These are phyloP conservation scores for Gavialis gangeticus DNA, from an alignment of 2,113 vertebrate species.

Conservation along the genomic window DNA sequence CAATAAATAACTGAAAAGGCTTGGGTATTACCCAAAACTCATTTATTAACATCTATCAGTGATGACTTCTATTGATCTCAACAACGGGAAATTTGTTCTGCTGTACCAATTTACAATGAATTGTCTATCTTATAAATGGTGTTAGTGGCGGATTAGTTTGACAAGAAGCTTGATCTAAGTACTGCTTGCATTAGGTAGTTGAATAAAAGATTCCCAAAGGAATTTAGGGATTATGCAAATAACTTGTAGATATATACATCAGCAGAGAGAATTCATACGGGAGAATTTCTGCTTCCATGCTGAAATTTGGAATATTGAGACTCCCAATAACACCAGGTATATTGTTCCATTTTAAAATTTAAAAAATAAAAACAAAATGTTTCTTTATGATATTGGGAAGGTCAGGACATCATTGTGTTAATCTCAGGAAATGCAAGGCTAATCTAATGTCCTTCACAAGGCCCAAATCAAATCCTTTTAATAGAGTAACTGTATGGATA, in stretches of 20 bases:
- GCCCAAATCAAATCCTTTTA: background rate
- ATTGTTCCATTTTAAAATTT: constrained; percentile 28
- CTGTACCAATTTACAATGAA: constrained; percentile 43
- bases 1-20: constrained; percentile 46
- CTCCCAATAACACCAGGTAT: background rate
- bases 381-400: constrained; percentile 4
- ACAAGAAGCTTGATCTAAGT: constrained; percentile 61
- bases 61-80: background rate
- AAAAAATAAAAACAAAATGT: background rate
- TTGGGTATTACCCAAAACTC: background rate
- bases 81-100: constrained; percentile 42
- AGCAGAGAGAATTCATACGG: constrained; percentile 32
- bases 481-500: background rate
- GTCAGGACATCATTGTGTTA: constrained; percentile 5
- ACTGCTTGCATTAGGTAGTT: constrained; percentile 61
- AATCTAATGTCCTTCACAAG: constrained; percentile 12
- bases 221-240: constrained; percentile 70
- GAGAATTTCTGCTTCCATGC: background rate
- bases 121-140: constrained; percentile 67
- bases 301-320: constrained; percentile 22
- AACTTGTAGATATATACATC: constrained; percentile 17
- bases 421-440: background rate
- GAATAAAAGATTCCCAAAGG: constrained; percentile 32
- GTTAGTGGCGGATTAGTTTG: constrained; percentile 71
- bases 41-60: constrained; percentile 29